Conservation (phyloP, 2,113 vertebrate species). For the Hydrolagus affinis region DNA sequence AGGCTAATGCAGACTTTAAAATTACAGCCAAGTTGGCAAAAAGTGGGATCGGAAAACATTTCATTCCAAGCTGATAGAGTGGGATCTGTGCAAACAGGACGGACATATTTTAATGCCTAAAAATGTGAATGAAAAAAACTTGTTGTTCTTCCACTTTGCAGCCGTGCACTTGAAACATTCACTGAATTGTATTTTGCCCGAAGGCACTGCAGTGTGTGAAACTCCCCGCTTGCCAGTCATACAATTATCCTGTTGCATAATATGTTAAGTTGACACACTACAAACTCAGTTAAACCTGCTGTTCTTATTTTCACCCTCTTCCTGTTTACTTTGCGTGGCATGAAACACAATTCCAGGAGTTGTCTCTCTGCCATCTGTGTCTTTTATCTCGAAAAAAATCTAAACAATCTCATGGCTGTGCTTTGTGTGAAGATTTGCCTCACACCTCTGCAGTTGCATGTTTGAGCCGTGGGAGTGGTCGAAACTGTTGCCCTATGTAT, state of each 20-base stretch:
- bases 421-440: not conserved
- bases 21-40: not conserved
- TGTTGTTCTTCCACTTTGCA: not conserved
- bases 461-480: conserved; percentile 10
- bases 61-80: not conserved
- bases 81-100: conserved; percentile 7
- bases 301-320: not conserved
- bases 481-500: not conserved
- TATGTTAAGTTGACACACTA: not conserved
- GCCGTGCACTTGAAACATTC: not conserved
- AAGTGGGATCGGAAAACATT: not conserved
- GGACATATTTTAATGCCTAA: not conserved
- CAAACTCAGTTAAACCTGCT: not conserved
- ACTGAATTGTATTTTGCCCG: not conserved
- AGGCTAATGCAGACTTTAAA: not conserved
- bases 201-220: conserved; percentile 13
- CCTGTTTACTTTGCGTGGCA: not conserved
- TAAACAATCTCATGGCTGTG: not conserved
- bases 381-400: conserved; percentile 1
- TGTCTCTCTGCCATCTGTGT: not conserved
- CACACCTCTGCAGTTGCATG: not conserved
- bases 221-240: not conserved
- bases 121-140: not conserved
- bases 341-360: not conserved
- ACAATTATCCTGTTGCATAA: conserved; percentile 8